Conservation (phyloP, 2,888 invertebrate species). For the Colletes collaris region DNA sequence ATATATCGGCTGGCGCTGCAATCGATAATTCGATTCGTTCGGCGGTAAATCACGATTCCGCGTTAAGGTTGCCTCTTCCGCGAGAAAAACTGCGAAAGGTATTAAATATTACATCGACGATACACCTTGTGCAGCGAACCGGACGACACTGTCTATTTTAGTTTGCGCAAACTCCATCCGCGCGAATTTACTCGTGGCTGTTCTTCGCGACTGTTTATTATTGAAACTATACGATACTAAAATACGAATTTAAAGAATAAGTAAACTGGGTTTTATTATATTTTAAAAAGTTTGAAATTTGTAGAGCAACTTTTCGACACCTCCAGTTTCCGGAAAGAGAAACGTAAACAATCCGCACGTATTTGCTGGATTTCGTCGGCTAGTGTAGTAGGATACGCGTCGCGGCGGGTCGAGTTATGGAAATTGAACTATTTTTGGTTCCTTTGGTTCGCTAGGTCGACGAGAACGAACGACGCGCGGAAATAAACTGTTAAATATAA, state of each 20-base stretch:
- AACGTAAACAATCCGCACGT: too few species aligned
- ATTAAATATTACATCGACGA: slow-evolving; percentile 65
- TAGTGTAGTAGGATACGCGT: not conserved
- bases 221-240: too few species aligned
- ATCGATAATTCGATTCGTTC: slow-evolving; percentile 67
- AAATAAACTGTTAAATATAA: slow-evolving; percentile 1
- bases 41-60: slow-evolving; percentile 63
- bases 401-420: not conserved
- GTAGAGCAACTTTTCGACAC: too few species aligned
- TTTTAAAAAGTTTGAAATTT: too few species aligned
- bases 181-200: not conserved
- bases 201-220: not conserved
- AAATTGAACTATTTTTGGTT: not conserved
- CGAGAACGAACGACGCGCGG: not conserved
- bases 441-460: not conserved
- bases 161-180: not conserved
- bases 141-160: not conserved
- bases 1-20: slow-evolving; percentile 51
- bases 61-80: slow-evolving; percentile 37
- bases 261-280: too few species aligned
- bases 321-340: too few species aligned
- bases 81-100: slow-evolving; percentile 43
- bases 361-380: too few species aligned
- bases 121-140: slow-evolving; percentile 10
- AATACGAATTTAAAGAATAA: too few species aligned